These are phyloP conservation scores for Xenotilapia flavipinnis DNA, from an alignment of 2,113 vertebrate species.

Conservation along the genomic window DNA sequence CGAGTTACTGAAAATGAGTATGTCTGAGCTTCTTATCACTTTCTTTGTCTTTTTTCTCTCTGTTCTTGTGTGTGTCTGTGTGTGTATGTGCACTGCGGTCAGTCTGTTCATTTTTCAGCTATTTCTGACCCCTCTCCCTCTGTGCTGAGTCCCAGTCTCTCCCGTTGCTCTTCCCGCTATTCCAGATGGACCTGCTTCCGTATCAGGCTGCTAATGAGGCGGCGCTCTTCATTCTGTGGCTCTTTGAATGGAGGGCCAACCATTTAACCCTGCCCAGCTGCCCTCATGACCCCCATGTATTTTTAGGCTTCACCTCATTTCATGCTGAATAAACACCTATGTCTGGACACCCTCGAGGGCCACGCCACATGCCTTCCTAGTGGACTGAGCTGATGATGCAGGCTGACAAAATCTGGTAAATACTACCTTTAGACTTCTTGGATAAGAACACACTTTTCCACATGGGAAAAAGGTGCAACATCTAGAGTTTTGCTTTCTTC, in stretches of 20 bases:
- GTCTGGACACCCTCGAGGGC: background rate
- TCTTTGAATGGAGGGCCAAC: conserved; percentile 42
- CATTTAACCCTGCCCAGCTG: conserved; percentile 44
- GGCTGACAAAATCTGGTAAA: background rate
- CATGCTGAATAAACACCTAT: conserved; percentile 49
- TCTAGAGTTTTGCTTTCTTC: background rate
- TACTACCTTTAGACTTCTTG: background rate
- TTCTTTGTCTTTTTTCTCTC: background rate
- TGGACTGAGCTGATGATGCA: background rate
- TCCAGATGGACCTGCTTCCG: conserved; percentile 23
- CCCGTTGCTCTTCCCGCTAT: background rate
- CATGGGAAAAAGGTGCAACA: background rate
- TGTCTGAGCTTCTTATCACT: background rate
- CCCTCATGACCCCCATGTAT: conserved; percentile 17
- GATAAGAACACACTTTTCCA: background rate
- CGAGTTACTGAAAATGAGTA: background rate
- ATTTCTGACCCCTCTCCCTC: background rate
- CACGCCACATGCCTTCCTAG: background rate
- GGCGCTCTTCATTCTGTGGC: conserved; percentile 25
- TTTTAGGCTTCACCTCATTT: conserved; percentile 58
- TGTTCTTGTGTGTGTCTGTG: background rate
- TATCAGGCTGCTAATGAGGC: conserved; percentile 33
- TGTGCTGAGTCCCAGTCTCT: background rate
- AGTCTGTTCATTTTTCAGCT: conserved; percentile 12
- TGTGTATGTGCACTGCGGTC: background rate